Percentiles rank a stretch among this genome's conserved stretches.
These are phyloP conservation scores for Notamacropus eugenii DNA, from an alignment of 2,797 vertebrate genomes.

Conservation along the genomic window DNA sequence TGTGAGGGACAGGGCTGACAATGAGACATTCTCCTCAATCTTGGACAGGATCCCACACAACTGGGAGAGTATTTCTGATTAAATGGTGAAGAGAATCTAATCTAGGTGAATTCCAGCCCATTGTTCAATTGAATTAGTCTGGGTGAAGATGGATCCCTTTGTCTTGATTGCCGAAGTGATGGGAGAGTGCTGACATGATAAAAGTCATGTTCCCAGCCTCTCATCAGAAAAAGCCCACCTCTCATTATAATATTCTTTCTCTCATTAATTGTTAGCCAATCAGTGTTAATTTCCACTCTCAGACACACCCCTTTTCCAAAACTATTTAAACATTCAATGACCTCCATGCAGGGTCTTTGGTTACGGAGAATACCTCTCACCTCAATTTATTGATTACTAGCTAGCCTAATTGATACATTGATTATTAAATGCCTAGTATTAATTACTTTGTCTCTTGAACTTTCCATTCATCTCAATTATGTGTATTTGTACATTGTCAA, in stretches of 20 bases:
- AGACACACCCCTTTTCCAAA: neutral
- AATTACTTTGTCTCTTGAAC: neutral
- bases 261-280: neutral
- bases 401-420: neutral
- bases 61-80: neutral
- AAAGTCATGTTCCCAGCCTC: neutral
- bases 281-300: neutral
- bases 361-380: neutral
- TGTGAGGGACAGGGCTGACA: neutral
- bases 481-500: neutral
- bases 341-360: neutral
- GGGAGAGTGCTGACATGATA: neutral
- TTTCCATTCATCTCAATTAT: neutral
- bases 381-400: neutral
- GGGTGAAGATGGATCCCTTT: neutral
- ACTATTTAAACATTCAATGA: neutral
- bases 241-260: neutral
- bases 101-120: neutral
- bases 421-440: neutral
- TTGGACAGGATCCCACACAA: neutral
- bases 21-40: neutral
- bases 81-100: neutral
- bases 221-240: neutral
- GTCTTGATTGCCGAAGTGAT: neutral
- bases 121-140: neutral